Evolutionary conservation across 2,797 vertebrate genomes (phyloP).

Genomic region (Sebastes cheni): DNA sequence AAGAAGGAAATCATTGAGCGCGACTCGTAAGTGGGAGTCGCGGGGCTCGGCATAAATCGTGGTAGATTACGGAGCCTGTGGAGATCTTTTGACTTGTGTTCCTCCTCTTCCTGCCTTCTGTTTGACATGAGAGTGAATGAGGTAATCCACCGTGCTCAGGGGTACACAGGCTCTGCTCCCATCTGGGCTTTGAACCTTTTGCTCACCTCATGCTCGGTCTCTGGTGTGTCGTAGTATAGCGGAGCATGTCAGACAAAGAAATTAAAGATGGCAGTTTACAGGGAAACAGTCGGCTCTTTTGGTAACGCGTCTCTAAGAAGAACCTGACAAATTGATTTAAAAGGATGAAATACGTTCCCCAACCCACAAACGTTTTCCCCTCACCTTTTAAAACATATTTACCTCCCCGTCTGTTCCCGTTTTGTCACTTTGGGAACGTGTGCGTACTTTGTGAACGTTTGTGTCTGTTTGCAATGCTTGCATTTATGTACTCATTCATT

Average conservation of each 20-base stretch:
- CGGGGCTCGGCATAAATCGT: constrained; percentile 66
- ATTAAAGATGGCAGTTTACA: constrained; percentile 84
- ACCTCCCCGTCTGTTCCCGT: constrained; percentile 67
- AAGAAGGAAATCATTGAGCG: constrained; percentile 64
- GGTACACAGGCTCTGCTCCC: constrained; percentile 72
- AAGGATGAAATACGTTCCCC: constrained; percentile 70
- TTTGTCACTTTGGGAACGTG: constrained; percentile 71
- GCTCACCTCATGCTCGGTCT: constrained; percentile 75
- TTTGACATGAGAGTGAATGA: constrained; percentile 77
- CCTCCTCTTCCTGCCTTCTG: constrained; percentile 72
- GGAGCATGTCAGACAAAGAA: constrained; percentile 79
- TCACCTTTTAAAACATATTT: constrained; percentile 80
- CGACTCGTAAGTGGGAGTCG: constrained; percentile 60
- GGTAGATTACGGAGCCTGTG: constrained; percentile 74
- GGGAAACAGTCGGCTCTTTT: constrained; percentile 76
- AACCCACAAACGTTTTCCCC: constrained; percentile 64
- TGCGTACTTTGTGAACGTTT: constrained; percentile 16
- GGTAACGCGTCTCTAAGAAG: constrained; percentile 61
- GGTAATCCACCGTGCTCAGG: constrained; percentile 73
- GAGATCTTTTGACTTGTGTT: constrained; percentile 78
- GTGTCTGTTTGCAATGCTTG: constrained; percentile 47
- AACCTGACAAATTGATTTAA: constrained; percentile 81
- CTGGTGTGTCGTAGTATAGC: constrained; percentile 68
- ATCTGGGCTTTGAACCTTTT: constrained; percentile 80
- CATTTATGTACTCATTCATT: constrained; percentile 67